Conservation (phyloP, 2,113 vertebrate species). For the Camelus bactrianus region DNA sequence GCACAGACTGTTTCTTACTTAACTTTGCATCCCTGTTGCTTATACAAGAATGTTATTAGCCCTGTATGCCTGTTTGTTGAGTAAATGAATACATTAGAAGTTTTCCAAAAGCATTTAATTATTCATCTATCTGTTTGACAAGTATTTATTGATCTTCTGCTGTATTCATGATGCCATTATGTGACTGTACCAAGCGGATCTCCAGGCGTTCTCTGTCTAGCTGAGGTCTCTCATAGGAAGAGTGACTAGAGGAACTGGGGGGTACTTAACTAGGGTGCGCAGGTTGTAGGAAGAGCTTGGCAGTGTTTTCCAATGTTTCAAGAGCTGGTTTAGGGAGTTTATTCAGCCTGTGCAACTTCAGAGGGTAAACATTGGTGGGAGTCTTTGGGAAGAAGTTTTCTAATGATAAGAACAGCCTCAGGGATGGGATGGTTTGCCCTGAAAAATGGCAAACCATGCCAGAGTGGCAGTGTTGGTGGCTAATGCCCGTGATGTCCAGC, state of each 20-base stretch:
- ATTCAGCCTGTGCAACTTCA: background rate
- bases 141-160: background rate
- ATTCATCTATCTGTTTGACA: background rate
- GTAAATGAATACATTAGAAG: background rate
- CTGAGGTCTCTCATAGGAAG: background rate
- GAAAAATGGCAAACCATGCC: background rate
- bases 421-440: background rate
- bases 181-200: fast-evolving
- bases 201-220: background rate
- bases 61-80: background rate
- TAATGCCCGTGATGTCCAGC: fast-evolving
- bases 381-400: background rate
- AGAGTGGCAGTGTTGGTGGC: background rate
- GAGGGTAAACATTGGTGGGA: background rate
- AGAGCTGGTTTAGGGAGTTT: background rate
- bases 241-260: background rate
- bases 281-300: background rate
- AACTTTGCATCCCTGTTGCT: too few relatives aligned
- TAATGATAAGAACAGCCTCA: background rate
- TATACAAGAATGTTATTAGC: background rate
- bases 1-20: background rate
- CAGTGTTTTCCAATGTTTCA: background rate
- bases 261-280: background rate
- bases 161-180: too few relatives aligned
- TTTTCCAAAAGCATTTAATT: background rate